Conservation (phyloP, 1,140 invertebrate genomes). For the Polypedilum pembai region DNA sequence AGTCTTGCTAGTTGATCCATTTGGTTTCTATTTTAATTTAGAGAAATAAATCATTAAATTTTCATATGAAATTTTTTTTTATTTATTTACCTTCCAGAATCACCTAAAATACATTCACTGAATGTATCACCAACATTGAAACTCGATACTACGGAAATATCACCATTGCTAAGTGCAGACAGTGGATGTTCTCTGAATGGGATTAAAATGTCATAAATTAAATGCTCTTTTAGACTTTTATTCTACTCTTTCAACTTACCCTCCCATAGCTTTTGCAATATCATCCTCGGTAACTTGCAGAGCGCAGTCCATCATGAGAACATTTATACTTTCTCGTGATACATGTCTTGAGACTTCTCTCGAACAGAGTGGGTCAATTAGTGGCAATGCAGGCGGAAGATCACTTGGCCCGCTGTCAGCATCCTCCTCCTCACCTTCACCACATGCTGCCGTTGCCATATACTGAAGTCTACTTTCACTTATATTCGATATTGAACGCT, state of each 20-base stretch:
- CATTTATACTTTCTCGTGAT: constrained; percentile 52
- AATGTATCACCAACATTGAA: constrained; percentile 61
- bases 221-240: constrained; percentile 49
- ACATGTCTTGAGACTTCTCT: constrained; percentile 54
- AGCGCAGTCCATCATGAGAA: constrained; percentile 57
- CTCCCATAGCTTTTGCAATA: constrained; percentile 77
- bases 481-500: constrained; percentile 10
- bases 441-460: constrained; percentile 34
- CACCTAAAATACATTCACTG: constrained; percentile 40
- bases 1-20: constrained; percentile 60
- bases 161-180: constrained; percentile 79
- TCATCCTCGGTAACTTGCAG: constrained; percentile 87
- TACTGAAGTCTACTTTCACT: constrained; percentile 28
- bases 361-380: constrained; percentile 66
- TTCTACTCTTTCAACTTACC: constrained; percentile 60
- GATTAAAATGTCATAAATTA: constrained; percentile 29
- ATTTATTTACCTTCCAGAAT: constrained; percentile 39
- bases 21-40: constrained; percentile 48
- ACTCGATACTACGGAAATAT: constrained; percentile 81
- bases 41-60: constrained; percentile 36
- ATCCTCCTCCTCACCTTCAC: constrained; percentile 53
- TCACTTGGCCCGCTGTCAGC: constrained; percentile 63
- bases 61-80: constrained; percentile 32
- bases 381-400: constrained; percentile 63
- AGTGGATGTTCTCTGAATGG: constrained; percentile 65